phyloP scores from a whole-genome alignment of 2,797 vertebrate species.

The Leptatherina wallacei region DNA sequence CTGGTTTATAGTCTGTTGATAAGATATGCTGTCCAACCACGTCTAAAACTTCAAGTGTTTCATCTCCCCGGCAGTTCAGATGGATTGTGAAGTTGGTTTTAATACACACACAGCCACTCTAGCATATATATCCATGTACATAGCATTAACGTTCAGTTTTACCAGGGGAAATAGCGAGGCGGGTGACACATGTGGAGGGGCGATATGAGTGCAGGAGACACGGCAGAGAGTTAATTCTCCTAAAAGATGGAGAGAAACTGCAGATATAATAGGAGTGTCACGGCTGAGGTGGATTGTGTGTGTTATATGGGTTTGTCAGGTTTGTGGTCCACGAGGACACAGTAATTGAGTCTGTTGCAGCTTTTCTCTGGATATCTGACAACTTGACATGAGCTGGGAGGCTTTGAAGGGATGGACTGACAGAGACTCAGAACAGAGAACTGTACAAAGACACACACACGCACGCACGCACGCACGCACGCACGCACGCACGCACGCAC shows the following conservation, averaged over 20 bases:
- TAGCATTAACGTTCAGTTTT: background rate
- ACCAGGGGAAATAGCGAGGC: background rate
- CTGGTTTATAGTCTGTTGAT: background rate
- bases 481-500: too few species aligned
- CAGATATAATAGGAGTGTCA: conserved; percentile 6
- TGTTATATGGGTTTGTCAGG: background rate
- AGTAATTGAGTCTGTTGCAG: conserved; percentile 28
- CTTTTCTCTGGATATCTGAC: conserved; percentile 25
- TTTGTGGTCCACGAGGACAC: background rate
- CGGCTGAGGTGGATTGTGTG: background rate
- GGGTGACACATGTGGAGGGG: fast-evolving
- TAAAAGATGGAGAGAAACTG: background rate
- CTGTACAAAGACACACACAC: background rate
- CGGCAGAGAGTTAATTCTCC: background rate
- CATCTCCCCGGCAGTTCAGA: background rate
- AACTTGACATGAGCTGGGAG: conserved; percentile 18
- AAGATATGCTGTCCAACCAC: background rate
- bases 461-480: background rate
- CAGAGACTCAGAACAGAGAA: background rate
- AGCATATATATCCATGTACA: background rate
- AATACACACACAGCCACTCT: background rate
- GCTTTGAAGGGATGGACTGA: background rate
- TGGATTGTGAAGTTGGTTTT: background rate
- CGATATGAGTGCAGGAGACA: background rate
- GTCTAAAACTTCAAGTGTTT: background rate